Evolutionary conservation across 1,140 invertebrate species (phyloP).

Genomic region (Euwallacea fornicatus): DNA sequence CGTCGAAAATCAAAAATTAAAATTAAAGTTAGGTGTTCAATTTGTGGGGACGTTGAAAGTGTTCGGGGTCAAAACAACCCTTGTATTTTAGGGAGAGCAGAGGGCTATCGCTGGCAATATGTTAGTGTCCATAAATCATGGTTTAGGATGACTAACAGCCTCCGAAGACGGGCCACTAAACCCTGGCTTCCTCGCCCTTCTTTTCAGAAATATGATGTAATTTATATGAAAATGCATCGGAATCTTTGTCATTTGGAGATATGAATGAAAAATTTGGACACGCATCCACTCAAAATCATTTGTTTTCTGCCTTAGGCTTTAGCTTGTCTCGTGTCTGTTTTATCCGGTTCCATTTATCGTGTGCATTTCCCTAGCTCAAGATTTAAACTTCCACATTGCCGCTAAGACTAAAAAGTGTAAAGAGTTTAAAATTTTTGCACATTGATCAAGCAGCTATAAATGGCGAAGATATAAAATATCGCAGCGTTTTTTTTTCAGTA

Average conservation of each 20-base stretch:
- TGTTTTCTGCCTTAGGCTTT: slow-evolving; percentile 3
- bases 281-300: slow-evolving; percentile 7
- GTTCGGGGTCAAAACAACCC: slow-evolving; percentile 27
- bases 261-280: slow-evolving; percentile 61
- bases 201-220: slow-evolving; percentile 69
- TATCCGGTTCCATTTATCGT: neutral
- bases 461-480: slow-evolving; percentile 13
- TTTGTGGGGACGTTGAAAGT: slow-evolving; percentile 31
- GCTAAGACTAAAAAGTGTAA: slow-evolving; percentile 1
- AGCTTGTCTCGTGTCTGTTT: neutral
- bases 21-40: slow-evolving; percentile 35
- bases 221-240: slow-evolving; percentile 69
- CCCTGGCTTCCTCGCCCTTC: slow-evolving; percentile 47
- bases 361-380: neutral
- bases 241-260: slow-evolving; percentile 67
- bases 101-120: slow-evolving; percentile 50
- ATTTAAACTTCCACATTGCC: slow-evolving; percentile 4
- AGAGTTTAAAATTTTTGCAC: slow-evolving; percentile 18
- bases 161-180: slow-evolving; percentile 47
- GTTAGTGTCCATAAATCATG: slow-evolving; percentile 55
- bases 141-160: slow-evolving; percentile 55
- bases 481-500: slow-evolving; percentile 10
- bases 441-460: slow-evolving; percentile 25
- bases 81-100: slow-evolving; percentile 33
- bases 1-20: slow-evolving; percentile 1